These are phyloP conservation scores for Eupithecia subfuscata DNA, from an alignment of 2,888 invertebrate species.

Conservation along the genomic window DNA sequence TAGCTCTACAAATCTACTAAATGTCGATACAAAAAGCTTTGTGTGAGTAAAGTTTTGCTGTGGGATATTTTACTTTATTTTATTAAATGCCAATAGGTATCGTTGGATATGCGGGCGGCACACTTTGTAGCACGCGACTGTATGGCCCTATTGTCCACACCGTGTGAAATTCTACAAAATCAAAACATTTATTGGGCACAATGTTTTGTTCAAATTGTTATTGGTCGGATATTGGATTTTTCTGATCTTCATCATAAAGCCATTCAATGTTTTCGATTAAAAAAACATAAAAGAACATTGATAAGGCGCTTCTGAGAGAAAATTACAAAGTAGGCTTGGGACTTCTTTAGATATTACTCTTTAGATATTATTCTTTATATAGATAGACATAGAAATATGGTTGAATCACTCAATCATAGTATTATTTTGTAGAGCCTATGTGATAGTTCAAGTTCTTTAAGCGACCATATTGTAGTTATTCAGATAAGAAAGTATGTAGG, in stretches of 20 bases:
- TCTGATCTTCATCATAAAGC: neutral
- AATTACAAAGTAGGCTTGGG: neutral
- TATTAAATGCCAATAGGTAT: constrained; percentile 1
- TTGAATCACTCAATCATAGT: too few relatives aligned
- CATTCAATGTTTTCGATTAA: neutral
- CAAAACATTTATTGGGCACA: neutral
- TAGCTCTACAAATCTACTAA: neutral
- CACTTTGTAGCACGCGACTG: constrained; percentile 32
- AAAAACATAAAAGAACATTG: neutral
- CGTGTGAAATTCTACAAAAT: constrained; percentile 27
- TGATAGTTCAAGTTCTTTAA: neutral
- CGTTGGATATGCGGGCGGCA: constrained; percentile 32
- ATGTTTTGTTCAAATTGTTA: constrained; percentile 7
- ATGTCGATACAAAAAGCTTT: neutral
- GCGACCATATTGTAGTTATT: too few relatives aligned
- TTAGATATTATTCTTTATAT: too few relatives aligned
- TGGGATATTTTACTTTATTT: neutral
- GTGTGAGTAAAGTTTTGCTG: neutral
- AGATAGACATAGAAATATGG: too few relatives aligned
- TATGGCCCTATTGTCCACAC: constrained; percentile 24
- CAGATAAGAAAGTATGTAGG: too few relatives aligned
- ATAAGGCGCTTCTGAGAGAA: neutral
- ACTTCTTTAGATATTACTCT: neutral
- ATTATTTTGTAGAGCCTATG: neutral
- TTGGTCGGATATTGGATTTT: constrained; percentile 12